These are phyloP conservation scores for Harmothoe impar DNA, from an alignment of 2,888 invertebrate genomes.

Conservation along the genomic window DNA sequence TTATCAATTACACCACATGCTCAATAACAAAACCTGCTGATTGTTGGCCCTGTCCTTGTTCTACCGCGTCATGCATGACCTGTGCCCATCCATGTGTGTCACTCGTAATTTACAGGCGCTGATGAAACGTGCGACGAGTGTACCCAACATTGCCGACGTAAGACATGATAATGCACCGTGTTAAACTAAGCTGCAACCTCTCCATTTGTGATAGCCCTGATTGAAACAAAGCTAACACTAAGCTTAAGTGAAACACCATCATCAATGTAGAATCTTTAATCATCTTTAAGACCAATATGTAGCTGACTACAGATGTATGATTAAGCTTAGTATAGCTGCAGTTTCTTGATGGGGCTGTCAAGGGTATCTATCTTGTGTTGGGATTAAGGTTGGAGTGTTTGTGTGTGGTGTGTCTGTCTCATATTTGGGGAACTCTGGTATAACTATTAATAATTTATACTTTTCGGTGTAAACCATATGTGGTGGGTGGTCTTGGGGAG, in stretches of 20 bases:
- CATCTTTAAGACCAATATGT: too few relatives aligned
- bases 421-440: neutral
- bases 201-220: too few relatives aligned
- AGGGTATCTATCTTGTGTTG: neutral
- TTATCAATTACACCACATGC: too few relatives aligned
- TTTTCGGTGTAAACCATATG: too few relatives aligned
- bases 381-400: neutral
- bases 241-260: too few relatives aligned
- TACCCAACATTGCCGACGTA: constrained; percentile 57
- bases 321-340: too few relatives aligned
- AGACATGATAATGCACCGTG: constrained; percentile 35
- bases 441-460: too few relatives aligned
- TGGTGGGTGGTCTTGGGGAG: too few relatives aligned
- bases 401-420: too few relatives aligned
- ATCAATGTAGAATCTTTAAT: too few relatives aligned
- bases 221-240: too few relatives aligned
- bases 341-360: neutral
- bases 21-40: neutral
- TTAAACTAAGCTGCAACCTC: neutral
- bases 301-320: too few relatives aligned
- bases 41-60: neutral
- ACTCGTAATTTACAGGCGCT: neutral
- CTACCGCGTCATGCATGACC: neutral
- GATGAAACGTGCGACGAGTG: constrained; percentile 56
- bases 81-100: constrained; percentile 33